A percentile compares a stretch with the other conserved stretches of the same genome.
phyloP scores from a whole-genome alignment of 2,888 invertebrate genomes.

The Heliconius ismenius region DNA sequence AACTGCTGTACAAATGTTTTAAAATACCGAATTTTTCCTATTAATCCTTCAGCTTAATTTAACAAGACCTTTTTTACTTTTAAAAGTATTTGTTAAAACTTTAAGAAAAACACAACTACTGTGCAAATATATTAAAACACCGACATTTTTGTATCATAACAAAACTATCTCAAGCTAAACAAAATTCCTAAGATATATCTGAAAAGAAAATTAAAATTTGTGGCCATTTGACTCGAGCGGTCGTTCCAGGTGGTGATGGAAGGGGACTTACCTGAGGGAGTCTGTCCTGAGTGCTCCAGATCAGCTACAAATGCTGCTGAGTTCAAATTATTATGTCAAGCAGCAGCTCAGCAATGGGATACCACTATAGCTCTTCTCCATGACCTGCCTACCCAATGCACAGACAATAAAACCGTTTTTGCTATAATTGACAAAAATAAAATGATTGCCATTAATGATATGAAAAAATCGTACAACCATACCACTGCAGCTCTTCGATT shows the following conservation, averaged over 20 bases:
- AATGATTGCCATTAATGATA: conserved; percentile 51
- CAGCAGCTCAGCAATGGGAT: conserved; percentile 59
- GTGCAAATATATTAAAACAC: not conserved
- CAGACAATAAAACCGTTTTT: conserved; percentile 47
- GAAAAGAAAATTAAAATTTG: conserved; percentile 18
- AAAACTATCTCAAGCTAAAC: not conserved
- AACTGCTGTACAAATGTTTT: too few species aligned
- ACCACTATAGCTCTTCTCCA: conserved; percentile 55
- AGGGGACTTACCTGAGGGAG: conserved; percentile 63
- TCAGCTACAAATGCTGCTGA: conserved; percentile 60
- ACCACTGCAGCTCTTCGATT: conserved; percentile 38
- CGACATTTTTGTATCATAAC: not conserved
- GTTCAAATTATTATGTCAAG: conserved; percentile 61
- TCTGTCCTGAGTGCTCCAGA: conserved; percentile 62
- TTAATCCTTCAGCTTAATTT: not conserved
- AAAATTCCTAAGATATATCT: not conserved
- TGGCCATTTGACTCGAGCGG: conserved; percentile 67
- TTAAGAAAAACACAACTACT: not conserved
- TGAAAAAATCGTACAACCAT: conserved; percentile 20
- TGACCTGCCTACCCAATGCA: conserved; percentile 48
- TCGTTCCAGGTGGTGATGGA: conserved; percentile 72
- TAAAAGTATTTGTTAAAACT: not conserved
- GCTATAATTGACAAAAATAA: conserved; percentile 53
- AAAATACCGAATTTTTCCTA: too few species aligned
- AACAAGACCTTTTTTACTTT: not conserved